These are phyloP conservation scores for Buceros bicornis DNA, from an alignment of 2,797 vertebrate species.

Conservation along the genomic window DNA sequence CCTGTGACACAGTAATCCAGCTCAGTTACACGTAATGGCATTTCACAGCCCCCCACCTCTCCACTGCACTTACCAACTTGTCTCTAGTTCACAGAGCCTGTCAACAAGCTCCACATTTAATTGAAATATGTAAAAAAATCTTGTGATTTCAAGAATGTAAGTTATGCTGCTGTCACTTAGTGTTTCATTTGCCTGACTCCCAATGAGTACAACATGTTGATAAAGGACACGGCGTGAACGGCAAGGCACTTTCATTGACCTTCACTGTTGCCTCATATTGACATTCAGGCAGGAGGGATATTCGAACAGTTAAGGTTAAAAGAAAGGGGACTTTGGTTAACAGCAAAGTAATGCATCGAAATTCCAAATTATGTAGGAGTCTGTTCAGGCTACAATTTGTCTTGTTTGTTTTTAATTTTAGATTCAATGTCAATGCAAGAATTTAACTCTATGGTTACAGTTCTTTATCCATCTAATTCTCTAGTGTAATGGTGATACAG, in stretches of 20 bases:
- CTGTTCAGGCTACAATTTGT: neutral
- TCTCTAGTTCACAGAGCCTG: neutral
- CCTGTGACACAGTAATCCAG: neutral
- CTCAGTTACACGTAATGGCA: neutral
- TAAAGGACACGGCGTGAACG: neutral
- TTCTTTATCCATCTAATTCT: constrained; percentile 31
- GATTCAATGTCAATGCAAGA: constrained; percentile 39
- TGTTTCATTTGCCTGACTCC: neutral
- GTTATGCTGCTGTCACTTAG: neutral
- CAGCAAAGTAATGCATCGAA: constrained; percentile 59
- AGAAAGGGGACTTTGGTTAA: constrained; percentile 72
- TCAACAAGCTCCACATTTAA: neutral
- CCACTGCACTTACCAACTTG: neutral
- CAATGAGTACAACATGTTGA: neutral
- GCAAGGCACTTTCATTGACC: constrained; percentile 32
- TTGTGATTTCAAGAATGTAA: neutral
- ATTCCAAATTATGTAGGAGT: constrained; percentile 59
- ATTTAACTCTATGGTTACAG: constrained; percentile 49
- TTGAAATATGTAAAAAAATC: neutral
- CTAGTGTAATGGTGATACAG: constrained; percentile 38
- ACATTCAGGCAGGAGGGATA: constrained; percentile 56
- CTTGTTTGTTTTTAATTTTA: constrained; percentile 68
- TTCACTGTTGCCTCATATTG: constrained; percentile 55
- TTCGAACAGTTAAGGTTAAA: constrained; percentile 61
- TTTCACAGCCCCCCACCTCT: neutral